Percentiles rank a stretch among this genome's conserved stretches.
Evolutionary conservation across 2,113 vertebrate genomes (phyloP).

Genomic region (Formicarius rufipectus): DNA sequence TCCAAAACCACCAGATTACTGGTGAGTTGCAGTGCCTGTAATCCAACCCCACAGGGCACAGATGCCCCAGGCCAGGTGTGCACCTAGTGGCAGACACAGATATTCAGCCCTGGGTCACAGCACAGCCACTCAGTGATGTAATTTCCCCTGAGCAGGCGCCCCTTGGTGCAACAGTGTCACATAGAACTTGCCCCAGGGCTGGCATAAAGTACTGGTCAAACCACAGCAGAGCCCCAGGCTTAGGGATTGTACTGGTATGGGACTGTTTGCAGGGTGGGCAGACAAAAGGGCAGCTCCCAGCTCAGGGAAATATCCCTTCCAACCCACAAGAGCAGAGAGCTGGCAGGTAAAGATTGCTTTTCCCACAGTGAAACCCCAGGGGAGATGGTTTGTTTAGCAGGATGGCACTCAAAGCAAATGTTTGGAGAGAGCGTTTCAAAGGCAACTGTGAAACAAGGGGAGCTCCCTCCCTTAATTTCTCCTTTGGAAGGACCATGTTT

Average conservation of each 20-base stretch:
- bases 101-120: accelerated
- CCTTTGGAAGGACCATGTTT: background rate
- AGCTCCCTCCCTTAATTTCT: background rate
- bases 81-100: background rate
- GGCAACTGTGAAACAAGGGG: background rate
- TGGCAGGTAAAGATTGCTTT: background rate
- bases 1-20: background rate
- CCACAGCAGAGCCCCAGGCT: background rate
- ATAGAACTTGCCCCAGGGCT: accelerated
- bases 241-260: accelerated
- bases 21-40: background rate
- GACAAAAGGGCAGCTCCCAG: background rate
- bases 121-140: accelerated
- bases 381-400: background rate
- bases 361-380: background rate
- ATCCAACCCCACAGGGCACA: background rate
- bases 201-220: background rate
- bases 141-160: background rate
- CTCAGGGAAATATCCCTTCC: background rate
- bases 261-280: background rate
- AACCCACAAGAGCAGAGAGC: background rate
- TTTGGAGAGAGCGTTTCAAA: background rate
- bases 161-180: background rate
- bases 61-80: accelerated
- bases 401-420: background rate